Evolutionary conservation across 2,113 vertebrate species (phyloP).

Genomic region (Symphodus melops): DNA sequence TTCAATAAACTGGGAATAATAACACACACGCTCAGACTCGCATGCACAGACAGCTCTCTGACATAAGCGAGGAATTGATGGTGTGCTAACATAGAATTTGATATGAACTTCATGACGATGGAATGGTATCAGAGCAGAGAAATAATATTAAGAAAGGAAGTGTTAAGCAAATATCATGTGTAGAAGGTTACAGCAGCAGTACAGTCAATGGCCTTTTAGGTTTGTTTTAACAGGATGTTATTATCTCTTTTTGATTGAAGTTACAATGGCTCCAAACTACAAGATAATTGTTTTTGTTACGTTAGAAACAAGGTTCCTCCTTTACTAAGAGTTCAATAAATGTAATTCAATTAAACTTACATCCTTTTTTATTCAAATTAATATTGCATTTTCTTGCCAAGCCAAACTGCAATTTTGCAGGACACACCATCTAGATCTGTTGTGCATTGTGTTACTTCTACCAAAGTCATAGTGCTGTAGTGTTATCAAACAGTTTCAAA

Average conservation of each 20-base stretch:
- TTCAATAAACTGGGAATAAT: slow-evolving; percentile 60
- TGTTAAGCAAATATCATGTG: background rate
- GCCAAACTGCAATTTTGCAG: background rate
- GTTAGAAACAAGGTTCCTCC: background rate
- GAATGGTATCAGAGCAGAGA: background rate
- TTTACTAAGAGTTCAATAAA: no score
- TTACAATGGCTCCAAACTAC: no score
- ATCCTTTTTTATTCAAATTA: no score
- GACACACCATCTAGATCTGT: no score
- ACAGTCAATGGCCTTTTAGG: no score
- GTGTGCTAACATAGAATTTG: background rate
- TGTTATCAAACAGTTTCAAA: no score
- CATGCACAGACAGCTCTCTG: background rate
- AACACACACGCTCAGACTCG: slow-evolving; percentile 2
- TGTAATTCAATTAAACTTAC: no score
- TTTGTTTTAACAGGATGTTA: no score
- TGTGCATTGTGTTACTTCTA: no score
- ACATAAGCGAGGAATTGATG: background rate
- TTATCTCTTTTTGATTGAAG: background rate
- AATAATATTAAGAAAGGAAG: background rate
- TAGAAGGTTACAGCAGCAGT: background rate
- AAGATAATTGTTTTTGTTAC: background rate
- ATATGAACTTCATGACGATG: background rate
- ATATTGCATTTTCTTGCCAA: no score
- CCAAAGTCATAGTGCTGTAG: no score